phyloP scores from a whole-genome alignment of 2,888 invertebrate genomes.

The Netelia fuscicornis region DNA sequence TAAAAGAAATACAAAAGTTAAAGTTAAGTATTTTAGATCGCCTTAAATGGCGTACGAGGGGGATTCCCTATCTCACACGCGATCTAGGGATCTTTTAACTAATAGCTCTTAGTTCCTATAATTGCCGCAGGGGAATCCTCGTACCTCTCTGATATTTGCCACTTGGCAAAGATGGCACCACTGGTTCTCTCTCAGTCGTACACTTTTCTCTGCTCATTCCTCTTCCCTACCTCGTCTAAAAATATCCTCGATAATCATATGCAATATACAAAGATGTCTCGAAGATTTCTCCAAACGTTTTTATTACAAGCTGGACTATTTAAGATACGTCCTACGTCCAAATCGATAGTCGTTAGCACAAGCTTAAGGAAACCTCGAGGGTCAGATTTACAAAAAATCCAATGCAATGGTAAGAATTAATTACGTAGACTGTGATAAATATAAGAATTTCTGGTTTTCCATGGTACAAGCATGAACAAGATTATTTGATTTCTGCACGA shows the following conservation, averaged over 20 bases:
- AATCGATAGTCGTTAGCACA: neutral
- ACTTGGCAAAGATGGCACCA: neutral
- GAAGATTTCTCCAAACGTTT: constrained; percentile 4
- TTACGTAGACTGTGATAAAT: too few relatives aligned
- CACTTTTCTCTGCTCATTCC: neutral
- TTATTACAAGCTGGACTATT: neutral
- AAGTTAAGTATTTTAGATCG: too few relatives aligned
- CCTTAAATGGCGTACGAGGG: constrained; percentile 31
- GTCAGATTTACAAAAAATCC: neutral
- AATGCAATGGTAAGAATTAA: neutral
- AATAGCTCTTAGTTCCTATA: constrained; percentile 30
- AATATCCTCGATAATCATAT: neutral
- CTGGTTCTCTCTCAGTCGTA: neutral
- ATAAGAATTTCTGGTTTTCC: too few relatives aligned
- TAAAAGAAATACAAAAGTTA: too few relatives aligned
- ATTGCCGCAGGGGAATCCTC: constrained; percentile 25
- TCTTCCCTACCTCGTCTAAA: neutral
- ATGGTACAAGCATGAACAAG: too few relatives aligned
- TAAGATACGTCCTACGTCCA: neutral
- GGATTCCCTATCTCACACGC: constrained; percentile 27
- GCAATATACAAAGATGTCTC: neutral
- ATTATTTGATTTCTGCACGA: neutral
- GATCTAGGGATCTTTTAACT: constrained; percentile 21
- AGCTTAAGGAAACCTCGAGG: too few relatives aligned
- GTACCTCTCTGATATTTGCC: constrained; percentile 18